These are phyloP conservation scores for Peromyscus californicus DNA, from an alignment of 2,113 vertebrate species.

Conservation along the genomic window DNA sequence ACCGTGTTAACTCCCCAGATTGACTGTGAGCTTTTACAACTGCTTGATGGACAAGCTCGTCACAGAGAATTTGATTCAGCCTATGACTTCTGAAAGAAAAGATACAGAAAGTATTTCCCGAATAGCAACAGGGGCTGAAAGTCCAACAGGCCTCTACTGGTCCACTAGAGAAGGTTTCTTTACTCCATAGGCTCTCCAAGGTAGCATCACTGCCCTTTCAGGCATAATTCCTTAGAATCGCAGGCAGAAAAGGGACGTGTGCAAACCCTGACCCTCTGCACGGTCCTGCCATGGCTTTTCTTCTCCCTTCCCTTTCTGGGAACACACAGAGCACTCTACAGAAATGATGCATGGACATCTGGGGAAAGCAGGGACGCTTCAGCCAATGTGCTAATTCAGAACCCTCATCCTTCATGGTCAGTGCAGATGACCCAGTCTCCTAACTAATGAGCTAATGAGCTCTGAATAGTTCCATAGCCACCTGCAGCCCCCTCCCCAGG, in stretches of 20 bases:
- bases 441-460: not conserved
- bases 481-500: not conserved
- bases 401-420: not conserved
- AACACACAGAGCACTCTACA: conserved; percentile 13
- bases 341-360: not conserved
- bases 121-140: conserved; percentile 30
- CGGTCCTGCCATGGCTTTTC: not conserved
- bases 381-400: not conserved
- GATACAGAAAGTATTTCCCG: not conserved
- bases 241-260: not conserved
- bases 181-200: not conserved
- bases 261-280: not conserved
- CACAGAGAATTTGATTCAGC: conserved; percentile 31
- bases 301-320: not conserved
- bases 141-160: not conserved
- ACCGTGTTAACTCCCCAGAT: not conserved
- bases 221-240: not conserved
- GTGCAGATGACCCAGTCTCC: not conserved
- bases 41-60: conserved; percentile 37
- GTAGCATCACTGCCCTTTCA: not conserved
- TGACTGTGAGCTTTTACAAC: conserved; percentile 31
- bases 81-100: conserved; percentile 40
- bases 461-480: conserved; percentile 32
- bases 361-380: not conserved
- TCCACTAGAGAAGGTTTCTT: not conserved